Conservation (phyloP, 2,797 vertebrate genomes). For the Tarsius wallacei region DNA sequence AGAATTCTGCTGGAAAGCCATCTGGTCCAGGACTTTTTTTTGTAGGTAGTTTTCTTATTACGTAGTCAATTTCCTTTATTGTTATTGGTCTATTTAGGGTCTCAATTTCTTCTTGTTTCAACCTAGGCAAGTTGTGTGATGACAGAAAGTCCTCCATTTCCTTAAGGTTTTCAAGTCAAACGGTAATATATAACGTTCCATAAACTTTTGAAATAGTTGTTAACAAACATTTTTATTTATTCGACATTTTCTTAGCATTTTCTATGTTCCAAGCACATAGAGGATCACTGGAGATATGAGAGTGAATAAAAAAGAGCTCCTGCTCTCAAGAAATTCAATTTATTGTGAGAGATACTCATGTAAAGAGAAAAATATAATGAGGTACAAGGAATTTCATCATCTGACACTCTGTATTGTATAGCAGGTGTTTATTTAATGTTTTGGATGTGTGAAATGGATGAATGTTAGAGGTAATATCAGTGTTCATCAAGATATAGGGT, state of each 20-base stretch:
- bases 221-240: not conserved
- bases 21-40: no score
- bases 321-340: conserved; percentile 44
- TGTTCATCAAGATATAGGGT: not conserved
- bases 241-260: not conserved
- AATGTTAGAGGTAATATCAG: not conserved
- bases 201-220: not conserved
- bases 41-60: no score
- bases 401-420: not conserved
- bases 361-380: not conserved
- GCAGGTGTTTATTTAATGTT: not conserved
- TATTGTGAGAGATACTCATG: not conserved
- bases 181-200: not conserved
- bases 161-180: no score
- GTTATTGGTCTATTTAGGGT: no score
- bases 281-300: not conserved
- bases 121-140: no score
- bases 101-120: no score
- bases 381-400: not conserved
- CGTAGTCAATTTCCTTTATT: no score
- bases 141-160: no score
- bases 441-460: not conserved
- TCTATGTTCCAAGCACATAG: not conserved
- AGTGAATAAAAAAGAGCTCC: not conserved
- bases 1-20: no score